A percentile compares a stretch with the other conserved stretches of the same genome.
Conservation (phyloP, 2,113 vertebrate species). For the Hydrolagus affinis region DNA sequence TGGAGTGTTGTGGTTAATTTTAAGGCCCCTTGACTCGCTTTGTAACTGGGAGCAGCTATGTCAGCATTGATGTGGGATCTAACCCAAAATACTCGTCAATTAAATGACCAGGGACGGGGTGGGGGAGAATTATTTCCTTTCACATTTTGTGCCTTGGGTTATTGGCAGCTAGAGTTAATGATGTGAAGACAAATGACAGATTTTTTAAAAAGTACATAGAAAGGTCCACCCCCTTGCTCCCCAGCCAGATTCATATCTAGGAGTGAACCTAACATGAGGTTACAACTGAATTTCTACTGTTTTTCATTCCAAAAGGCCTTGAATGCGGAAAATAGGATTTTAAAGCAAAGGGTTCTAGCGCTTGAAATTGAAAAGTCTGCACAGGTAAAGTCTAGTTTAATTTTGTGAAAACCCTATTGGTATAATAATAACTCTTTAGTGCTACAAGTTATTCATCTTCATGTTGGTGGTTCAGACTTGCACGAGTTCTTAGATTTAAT, state of each 20-base stretch:
- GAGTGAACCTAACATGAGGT: background rate
- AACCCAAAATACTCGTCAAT: too few relatives aligned
- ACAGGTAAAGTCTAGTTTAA: constrained; percentile 56
- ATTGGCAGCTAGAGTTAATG: too few relatives aligned
- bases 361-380: constrained; percentile 64
- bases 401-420: background rate
- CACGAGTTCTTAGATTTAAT: background rate
- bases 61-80: too few relatives aligned
- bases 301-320: constrained; percentile 55
- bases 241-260: background rate
- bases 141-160: too few relatives aligned
- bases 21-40: too few relatives aligned
- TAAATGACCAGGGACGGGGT: too few relatives aligned
- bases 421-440: background rate
- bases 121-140: too few relatives aligned
- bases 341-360: constrained; percentile 66
- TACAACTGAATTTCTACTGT: background rate
- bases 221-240: background rate
- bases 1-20: too few relatives aligned
- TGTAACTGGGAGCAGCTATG: too few relatives aligned
- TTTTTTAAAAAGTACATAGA: background rate
- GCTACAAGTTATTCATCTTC: background rate
- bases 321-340: constrained; percentile 61
- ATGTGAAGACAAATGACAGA: background rate
- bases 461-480: background rate